Evolutionary conservation across 2,797 vertebrate species (phyloP).

Genomic region (Falco peregrinus): DNA sequence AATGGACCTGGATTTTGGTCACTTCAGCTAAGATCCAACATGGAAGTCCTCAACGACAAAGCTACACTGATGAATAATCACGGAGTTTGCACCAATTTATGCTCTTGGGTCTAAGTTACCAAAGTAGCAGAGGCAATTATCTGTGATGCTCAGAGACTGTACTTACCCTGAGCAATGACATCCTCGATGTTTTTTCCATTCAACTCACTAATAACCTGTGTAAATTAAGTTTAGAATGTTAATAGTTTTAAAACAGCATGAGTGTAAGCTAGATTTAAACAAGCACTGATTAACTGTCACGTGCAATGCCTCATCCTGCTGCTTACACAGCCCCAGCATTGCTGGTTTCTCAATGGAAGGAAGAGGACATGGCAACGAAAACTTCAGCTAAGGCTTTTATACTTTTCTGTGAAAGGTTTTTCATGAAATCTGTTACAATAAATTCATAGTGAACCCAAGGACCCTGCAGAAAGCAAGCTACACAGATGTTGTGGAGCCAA

Average conservation of each 20-base stretch:
- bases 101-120: not conserved
- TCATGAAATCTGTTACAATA: not conserved
- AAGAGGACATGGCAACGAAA: not conserved
- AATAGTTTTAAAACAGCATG: not conserved
- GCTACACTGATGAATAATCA: not conserved
- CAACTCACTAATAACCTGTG: constrained; percentile 90
- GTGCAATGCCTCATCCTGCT: not conserved
- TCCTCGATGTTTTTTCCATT: constrained; percentile 93
- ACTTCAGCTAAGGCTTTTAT: not conserved
- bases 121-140: not conserved
- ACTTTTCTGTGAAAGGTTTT: not conserved
- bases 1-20: constrained; percentile 65
- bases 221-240: not conserved
- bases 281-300: not conserved
- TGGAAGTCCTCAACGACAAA: not conserved
- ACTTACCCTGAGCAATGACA: constrained; percentile 93
- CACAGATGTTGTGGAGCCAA: not conserved
- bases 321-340: not conserved
- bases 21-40: not conserved
- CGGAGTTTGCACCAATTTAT: not conserved
- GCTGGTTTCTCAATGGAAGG: not conserved
- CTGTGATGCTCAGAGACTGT: not conserved
- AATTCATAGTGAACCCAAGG: not conserved
- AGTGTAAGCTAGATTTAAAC: not conserved
- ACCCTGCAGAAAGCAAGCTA: not conserved